Percentiles rank a stretch among this genome's conserved stretches.
phyloP scores from a whole-genome alignment of 2,797 vertebrate genomes.

The Sebastes iracundus region DNA sequence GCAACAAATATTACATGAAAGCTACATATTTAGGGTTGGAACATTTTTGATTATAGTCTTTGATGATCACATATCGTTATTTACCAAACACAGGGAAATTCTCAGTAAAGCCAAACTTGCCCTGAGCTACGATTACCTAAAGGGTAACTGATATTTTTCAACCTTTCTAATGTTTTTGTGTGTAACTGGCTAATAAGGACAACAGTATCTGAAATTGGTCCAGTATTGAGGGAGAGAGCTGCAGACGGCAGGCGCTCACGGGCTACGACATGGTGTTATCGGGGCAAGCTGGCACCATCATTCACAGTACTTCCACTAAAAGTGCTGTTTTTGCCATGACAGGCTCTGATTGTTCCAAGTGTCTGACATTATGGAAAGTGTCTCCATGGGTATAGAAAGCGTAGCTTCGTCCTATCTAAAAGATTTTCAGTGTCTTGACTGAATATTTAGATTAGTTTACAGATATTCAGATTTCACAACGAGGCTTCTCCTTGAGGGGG shows the following conservation, averaged over 20 bases:
- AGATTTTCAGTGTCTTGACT: background rate
- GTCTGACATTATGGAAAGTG: background rate
- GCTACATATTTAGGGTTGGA: background rate
- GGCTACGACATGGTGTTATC: no score
- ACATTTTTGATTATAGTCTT: background rate
- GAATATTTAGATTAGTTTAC: background rate
- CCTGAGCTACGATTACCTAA: slow-evolving; percentile 9
- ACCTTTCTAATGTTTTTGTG: background rate
- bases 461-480: no score
- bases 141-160: no score
- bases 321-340: background rate
- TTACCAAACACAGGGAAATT: background rate
- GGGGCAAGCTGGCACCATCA: background rate
- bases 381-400: background rate
- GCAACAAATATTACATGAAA: background rate
- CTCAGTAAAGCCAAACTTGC: background rate
- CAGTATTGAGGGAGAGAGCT: background rate
- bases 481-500: no score
- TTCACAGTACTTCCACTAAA: background rate
- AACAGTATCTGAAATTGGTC: background rate
- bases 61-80: background rate
- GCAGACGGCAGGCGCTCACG: background rate
- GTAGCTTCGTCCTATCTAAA: background rate
- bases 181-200: background rate
- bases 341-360: background rate